A percentile compares a stretch with the other conserved stretches of the same genome.
These are phyloP conservation scores for Phyllopteryx taeniolatus DNA, from an alignment of 2,113 vertebrate species.

Conservation along the genomic window DNA sequence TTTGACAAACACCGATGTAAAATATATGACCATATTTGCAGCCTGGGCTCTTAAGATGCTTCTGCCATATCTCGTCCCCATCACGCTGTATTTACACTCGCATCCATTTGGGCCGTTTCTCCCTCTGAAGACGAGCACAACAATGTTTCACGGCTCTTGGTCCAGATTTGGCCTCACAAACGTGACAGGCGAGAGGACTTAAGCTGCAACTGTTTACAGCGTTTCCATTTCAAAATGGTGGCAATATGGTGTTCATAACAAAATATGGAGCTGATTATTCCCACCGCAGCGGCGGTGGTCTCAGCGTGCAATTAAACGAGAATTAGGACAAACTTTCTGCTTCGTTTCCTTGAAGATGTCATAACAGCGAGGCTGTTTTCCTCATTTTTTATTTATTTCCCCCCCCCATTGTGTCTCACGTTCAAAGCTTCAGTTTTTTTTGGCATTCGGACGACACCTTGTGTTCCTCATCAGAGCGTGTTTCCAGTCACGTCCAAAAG, in stretches of 20 bases:
- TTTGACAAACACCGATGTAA: neutral
- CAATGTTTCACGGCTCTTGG: constrained; percentile 21
- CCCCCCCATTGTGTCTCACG: neutral
- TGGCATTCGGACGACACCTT: constrained; percentile 1
- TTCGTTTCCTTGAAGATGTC: neutral
- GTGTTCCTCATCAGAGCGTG: neutral
- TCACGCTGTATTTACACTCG: constrained; percentile 68
- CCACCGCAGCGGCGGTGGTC: constrained; percentile 2
- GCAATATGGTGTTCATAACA: constrained; percentile 14
- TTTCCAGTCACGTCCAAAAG: neutral
- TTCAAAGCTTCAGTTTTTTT: neutral
- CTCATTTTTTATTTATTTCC: neutral
- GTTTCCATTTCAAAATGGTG: constrained; percentile 1
- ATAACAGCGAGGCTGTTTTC: neutral
- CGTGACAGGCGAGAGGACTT: constrained; percentile 29
- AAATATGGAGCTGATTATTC: constrained; percentile 10
- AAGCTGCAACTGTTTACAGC: constrained; percentile 6
- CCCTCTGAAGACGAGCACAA: constrained; percentile 54
- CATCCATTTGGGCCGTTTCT: constrained; percentile 68
- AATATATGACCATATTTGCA: neutral
- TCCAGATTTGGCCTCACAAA: constrained; percentile 36
- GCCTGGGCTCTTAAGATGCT: constrained; percentile 36
- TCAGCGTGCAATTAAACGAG: constrained; percentile 7
- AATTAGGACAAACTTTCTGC: constrained; percentile 19
- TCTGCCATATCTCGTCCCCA: constrained; percentile 22